Conservation (phyloP, 2,797 vertebrate species). For the Ateles fusciceps region DNA sequence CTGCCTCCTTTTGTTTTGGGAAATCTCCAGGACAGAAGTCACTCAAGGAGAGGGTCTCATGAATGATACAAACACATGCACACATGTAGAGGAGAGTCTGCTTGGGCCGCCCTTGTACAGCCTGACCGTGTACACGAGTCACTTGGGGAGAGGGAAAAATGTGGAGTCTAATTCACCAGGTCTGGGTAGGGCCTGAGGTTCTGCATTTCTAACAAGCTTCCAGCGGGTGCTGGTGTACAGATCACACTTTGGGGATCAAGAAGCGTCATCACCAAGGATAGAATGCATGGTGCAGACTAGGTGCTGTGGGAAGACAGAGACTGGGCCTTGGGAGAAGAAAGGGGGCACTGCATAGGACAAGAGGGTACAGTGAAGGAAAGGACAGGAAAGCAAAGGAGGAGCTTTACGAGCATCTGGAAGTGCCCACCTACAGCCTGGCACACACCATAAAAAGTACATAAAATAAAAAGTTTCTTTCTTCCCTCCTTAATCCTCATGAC, state of each 20-base stretch:
- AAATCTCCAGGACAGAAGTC: background rate
- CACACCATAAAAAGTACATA: background rate
- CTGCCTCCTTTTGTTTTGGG: no score
- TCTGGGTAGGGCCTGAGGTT: background rate
- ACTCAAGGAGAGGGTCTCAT: background rate
- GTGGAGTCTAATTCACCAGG: background rate
- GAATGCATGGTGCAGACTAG: background rate
- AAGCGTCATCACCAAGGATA: background rate
- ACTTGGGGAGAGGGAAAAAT: background rate
- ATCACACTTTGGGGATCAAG: background rate
- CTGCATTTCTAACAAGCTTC: background rate
- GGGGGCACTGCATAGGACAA: no score
- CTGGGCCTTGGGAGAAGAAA: background rate
- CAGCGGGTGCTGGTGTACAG: background rate
- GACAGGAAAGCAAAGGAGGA: background rate
- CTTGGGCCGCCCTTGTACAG: background rate
- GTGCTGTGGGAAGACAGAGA: background rate
- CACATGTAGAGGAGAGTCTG: background rate
- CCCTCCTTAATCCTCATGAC: background rate
- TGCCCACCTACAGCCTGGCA: background rate
- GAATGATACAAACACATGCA: background rate
- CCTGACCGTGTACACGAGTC: fast-evolving
- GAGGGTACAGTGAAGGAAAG: background rate
- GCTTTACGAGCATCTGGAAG: background rate
- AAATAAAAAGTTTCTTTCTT: background rate